Evolutionary conservation across 2,888 invertebrate genomes (phyloP), one percentile per base, ranked within the genome.

Genomic region (Watsonalla binaria): DNA sequence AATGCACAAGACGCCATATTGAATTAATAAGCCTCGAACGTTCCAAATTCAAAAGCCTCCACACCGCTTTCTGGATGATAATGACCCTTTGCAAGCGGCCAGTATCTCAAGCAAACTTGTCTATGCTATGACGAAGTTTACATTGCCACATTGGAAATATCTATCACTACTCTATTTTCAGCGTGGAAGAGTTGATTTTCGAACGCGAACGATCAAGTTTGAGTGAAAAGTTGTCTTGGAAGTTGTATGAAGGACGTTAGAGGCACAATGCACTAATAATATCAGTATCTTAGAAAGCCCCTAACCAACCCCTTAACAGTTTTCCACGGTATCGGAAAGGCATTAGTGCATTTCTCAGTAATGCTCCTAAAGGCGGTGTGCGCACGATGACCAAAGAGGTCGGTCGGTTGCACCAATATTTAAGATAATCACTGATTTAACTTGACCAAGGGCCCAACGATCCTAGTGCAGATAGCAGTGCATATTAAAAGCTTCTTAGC

Each of bases 291-390:
- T 84, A 86, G 90, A 86, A 89, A 88, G 89, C 89, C 85, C 68
- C 87, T 84, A 87, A 87, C 87, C 87, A 86, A 79, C 89, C 90
- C 90, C 90, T 90, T 90, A 90, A 89, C 90, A 89, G 88, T 90
- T 90, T 90, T 90, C 85, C 87, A 78, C 75, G 71, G 86, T 84
- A 86, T 86, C 75, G 86, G 63, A 80, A 80, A 76, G 76, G 90
- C 88, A 87, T 90, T 90, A 90, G 88, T 86, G 89, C 88, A 90
- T 89, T 90, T 88, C 82, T 66, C 84, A 74, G 84, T 90, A 90
- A 90, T 90, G 86, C 89, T 78, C 77, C 84, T 82, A 87, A 89
- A 88, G 87, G 86, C 84, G 84, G 80, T 81, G 77, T 82, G 74
- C 76, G 74, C 76, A 78, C 82, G 86, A 83, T 88, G 89, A 87